Conservation (phyloP, 2,888 invertebrate genomes). For the Epinotia bilunana region DNA sequence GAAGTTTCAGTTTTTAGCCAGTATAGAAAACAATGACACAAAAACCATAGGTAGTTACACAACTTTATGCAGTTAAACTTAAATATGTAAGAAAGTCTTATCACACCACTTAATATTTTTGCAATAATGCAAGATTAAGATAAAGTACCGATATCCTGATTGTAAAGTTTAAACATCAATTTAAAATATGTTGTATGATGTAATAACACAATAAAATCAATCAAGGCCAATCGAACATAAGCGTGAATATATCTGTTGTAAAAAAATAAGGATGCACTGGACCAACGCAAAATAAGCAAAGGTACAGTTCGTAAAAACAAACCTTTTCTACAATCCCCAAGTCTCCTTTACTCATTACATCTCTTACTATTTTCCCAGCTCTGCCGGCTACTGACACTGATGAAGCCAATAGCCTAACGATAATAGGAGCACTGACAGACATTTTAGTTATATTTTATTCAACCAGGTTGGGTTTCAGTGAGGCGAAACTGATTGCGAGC, state of each 20-base stretch:
- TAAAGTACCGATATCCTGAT: conserved; percentile 18
- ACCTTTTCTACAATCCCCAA: conserved; percentile 97
- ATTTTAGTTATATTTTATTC: conserved; percentile 64
- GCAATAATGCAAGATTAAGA: not conserved
- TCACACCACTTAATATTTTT: not conserved
- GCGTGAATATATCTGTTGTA: not conserved
- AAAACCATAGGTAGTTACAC: not conserved
- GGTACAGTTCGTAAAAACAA: conserved; percentile 47
- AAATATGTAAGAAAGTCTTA: no score
- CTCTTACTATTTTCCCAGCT: conserved; percentile 95
- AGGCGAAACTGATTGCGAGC: not conserved
- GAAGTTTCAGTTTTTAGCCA: not conserved
- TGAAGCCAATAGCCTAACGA: conserved; percentile 90
- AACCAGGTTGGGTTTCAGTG: conserved; percentile 27
- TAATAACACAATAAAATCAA: conserved; percentile 17
- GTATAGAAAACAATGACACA: not conserved
- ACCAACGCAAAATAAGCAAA: conserved; percentile 25
- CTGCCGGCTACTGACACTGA: conserved; percentile 91
- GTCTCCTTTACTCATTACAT: conserved; percentile 95
- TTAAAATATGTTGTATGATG: conserved; percentile 24
- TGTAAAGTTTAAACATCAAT: conserved; percentile 16
- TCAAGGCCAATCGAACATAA: conserved; percentile 1
- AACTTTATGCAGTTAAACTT: not conserved
- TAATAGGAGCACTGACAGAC: conserved; percentile 86
- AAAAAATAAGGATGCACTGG: not conserved